Conservation (phyloP, 2,888 invertebrate genomes). For the Epirrhoe tristata region DNA sequence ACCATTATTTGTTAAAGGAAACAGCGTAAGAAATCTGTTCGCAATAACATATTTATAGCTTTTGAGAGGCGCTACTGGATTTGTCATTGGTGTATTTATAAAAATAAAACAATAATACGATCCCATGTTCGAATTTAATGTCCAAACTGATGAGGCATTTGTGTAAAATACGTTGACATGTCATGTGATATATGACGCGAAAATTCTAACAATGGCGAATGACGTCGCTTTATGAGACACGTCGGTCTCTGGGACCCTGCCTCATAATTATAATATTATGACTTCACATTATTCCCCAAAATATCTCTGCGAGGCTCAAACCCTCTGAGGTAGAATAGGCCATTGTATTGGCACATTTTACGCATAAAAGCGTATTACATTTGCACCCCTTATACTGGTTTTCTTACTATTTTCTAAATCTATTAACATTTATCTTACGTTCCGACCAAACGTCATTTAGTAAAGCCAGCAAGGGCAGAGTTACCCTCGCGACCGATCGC, state of each 20-base stretch:
- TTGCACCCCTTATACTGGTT: conserved; percentile 46
- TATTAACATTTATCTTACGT: conserved; percentile 47
- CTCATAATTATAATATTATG: conserved; percentile 78
- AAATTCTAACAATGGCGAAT: conserved; percentile 71
- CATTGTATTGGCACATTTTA: conserved; percentile 56
- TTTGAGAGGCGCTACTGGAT: conserved; percentile 16
- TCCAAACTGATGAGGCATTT: conserved; percentile 60
- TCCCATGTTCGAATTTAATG: conserved; percentile 41
- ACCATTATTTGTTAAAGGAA: conserved; percentile 21
- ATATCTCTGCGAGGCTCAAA: conserved; percentile 50
- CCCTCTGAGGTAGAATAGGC: conserved; percentile 56
- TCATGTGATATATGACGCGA: conserved; percentile 65
- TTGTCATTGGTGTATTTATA: conserved; percentile 25
- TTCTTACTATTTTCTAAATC: conserved; percentile 46
- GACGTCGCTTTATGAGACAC: conserved; percentile 68
- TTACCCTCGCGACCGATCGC: conserved; percentile 63
- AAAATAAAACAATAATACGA: conserved; percentile 36
- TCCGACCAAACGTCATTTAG: conserved; percentile 46
- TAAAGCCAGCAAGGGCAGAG: conserved; percentile 48
- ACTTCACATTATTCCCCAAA: conserved; percentile 76
- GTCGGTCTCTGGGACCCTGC: conserved; percentile 56
- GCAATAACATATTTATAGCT: conserved; percentile 21
- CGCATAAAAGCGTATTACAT: conserved; percentile 54
- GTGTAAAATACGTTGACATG: conserved; percentile 62
- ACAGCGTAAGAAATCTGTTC: conserved; percentile 29